These are phyloP conservation scores for Xestia rhomboidea DNA, from an alignment of 2,888 invertebrate species.

Conservation along the genomic window DNA sequence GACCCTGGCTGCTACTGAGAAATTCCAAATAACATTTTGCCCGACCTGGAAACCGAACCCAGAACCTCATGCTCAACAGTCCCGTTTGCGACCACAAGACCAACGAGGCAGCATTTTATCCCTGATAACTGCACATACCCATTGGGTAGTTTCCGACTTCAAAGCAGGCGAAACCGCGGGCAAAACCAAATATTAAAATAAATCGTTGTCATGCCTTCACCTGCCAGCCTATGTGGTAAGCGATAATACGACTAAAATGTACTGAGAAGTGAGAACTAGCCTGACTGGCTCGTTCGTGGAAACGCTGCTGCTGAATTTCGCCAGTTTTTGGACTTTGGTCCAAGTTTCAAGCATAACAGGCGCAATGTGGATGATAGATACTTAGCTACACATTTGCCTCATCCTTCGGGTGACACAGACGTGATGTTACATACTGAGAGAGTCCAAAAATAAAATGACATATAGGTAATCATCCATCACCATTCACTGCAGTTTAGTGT, in stretches of 20 bases:
- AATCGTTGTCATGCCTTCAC: neutral
- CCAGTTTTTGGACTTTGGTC: no score
- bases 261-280: neutral
- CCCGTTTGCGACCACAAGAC: no score
- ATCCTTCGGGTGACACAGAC: neutral
- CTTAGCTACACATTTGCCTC: neutral
- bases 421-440: neutral
- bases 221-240: neutral
- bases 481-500: neutral
- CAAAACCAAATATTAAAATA: neutral
- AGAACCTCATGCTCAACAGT: no score
- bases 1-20: no score
- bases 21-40: no score
- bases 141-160: neutral
- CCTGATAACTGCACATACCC: neutral
- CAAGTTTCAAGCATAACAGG: no score
- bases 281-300: neutral
- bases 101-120: neutral
- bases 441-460: conserved; percentile 25
- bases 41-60: no score
- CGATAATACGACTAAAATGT: conserved; percentile 1
- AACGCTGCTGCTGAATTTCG: no score
- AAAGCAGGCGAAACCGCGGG: neutral
- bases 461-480: no score
- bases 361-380: no score